phyloP scores from a whole-genome alignment of 2,797 vertebrate genomes.

The Cetoscarus ocellatus region DNA sequence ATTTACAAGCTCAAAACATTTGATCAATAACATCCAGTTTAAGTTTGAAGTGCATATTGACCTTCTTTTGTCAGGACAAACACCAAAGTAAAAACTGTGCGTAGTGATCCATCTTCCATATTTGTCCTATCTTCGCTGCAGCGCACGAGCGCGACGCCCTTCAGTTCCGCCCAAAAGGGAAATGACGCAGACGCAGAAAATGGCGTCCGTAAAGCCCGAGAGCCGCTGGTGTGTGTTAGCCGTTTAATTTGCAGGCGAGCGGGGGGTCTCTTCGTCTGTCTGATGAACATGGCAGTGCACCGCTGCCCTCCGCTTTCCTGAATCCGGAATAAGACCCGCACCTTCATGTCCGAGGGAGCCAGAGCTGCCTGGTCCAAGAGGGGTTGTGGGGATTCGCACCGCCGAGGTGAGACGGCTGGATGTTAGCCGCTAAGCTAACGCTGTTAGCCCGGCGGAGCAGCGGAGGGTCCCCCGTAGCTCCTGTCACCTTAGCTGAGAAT shows the following conservation, averaged over 20 bases:
- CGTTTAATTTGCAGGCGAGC: slow-evolving; percentile 56
- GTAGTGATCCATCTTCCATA: not conserved
- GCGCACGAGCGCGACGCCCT: slow-evolving; percentile 55
- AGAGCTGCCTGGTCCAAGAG: slow-evolving; percentile 85
- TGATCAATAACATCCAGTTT: no score
- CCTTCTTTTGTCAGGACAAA: no score
- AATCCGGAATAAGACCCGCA: slow-evolving; percentile 68
- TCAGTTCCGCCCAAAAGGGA: slow-evolving; percentile 81
- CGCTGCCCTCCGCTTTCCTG: slow-evolving; percentile 67
- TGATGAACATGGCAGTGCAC: slow-evolving; percentile 59
- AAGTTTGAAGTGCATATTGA: no score
- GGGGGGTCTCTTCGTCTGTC: slow-evolving; percentile 36
- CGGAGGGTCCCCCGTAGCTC: slow-evolving; percentile 23
- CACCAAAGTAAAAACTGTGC: no score
- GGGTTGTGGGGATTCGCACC: slow-evolving; percentile 85
- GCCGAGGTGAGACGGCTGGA: slow-evolving; percentile 83
- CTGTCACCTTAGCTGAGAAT: slow-evolving; percentile 3
- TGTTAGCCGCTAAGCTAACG: slow-evolving; percentile 62
- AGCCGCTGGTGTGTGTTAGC: slow-evolving; percentile 67
- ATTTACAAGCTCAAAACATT: no score
- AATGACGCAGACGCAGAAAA: slow-evolving; percentile 85
- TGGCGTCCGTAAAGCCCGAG: slow-evolving; percentile 80
- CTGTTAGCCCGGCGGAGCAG: slow-evolving; percentile 26
- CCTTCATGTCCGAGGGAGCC: slow-evolving; percentile 85
- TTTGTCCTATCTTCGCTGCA: slow-evolving; percentile 21